These are phyloP conservation scores for Dasypus novemcinctus DNA, from an alignment of 2,113 vertebrate species.

Conservation along the genomic window DNA sequence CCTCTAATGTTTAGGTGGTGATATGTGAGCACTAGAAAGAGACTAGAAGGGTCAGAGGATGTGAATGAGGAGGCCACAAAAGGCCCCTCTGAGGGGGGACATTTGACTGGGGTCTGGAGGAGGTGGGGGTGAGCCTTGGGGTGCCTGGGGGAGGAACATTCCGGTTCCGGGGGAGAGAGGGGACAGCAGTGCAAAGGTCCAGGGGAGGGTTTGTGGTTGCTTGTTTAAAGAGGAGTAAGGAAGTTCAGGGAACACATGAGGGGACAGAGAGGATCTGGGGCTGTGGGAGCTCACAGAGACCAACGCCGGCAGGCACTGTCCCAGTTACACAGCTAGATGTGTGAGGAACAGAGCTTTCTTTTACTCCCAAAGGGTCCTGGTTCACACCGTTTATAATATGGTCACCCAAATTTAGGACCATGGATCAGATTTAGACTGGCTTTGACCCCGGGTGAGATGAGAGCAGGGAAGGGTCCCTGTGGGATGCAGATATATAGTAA, in stretches of 20 bases:
- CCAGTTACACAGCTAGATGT: fast-evolving
- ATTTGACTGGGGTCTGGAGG: not conserved
- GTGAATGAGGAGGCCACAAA: not conserved
- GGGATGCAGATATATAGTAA: not conserved
- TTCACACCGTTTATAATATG: not conserved
- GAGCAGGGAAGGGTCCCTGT: not conserved
- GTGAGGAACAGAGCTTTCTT: not conserved
- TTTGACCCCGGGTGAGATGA: not conserved
- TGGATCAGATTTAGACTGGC: not conserved
- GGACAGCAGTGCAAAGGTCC: not conserved
- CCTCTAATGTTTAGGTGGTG: not conserved
- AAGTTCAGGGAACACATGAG: not conserved
- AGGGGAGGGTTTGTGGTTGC: not conserved
- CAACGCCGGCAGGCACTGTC: fast-evolving
- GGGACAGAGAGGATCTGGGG: fast-evolving
- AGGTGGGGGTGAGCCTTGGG: not conserved
- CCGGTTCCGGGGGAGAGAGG: not conserved
- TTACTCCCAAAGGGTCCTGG: no score
- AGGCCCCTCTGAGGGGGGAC: not conserved
- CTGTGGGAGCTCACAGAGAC: no score
- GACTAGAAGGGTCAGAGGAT: not conserved
- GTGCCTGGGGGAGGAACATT: not conserved
- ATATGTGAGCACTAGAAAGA: fast-evolving
- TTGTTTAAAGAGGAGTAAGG: not conserved
- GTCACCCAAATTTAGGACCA: not conserved